Evolutionary conservation across 2,113 vertebrate genomes (phyloP), one percentile per base, ranked within the genome.

Genomic region (Coracopsis vasa): DNA sequence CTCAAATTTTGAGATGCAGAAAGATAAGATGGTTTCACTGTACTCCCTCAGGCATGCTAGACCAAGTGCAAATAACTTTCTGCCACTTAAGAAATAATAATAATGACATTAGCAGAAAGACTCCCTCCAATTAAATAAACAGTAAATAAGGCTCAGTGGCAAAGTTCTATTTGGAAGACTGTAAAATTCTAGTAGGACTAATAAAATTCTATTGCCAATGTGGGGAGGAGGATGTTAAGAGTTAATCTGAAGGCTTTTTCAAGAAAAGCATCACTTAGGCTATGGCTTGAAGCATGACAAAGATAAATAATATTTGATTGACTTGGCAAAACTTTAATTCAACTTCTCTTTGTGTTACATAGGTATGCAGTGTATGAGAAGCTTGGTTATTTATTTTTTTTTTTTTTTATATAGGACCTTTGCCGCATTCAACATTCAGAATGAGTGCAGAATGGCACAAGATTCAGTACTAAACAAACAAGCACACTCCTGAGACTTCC

Each of bases 401-500:
- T 54, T 64, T 79, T 31, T 65, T 83, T 15, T 41, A 3, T 15
- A 7, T 11, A 45, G 5, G 25, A 50, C 5, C 5, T 70, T 82
- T 64, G 13, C 16, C 12, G 69, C 20, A 54, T 89, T 86, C 13
- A 47, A 8, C 73, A 67, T 24, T 17, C 27, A 47, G 23, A 69
- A 56, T 11, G 27, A 80, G 5, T 39, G 17, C 27, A 84, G 29
- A 51, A 51, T 3, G 3, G 28, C 23, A 69, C 45, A 56, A 51
- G 48, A 47, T 60, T 17, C n/a, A 70, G 27, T 0, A 1, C 33
- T 62, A 33, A 0, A 3, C 23, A 53, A n/a, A 8, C 29, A 77
- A 39, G 17, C 39, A 28, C 1, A 1, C 25, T 87, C 65, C 9
- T 37, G 50, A 61, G 7, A 25, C 48, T 72, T 82, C 39, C 28